Evolutionary conservation across 2,113 vertebrate species (phyloP), one percentile per base, ranked within the genome.

Genomic region (Edolisoma coerulescens): DNA sequence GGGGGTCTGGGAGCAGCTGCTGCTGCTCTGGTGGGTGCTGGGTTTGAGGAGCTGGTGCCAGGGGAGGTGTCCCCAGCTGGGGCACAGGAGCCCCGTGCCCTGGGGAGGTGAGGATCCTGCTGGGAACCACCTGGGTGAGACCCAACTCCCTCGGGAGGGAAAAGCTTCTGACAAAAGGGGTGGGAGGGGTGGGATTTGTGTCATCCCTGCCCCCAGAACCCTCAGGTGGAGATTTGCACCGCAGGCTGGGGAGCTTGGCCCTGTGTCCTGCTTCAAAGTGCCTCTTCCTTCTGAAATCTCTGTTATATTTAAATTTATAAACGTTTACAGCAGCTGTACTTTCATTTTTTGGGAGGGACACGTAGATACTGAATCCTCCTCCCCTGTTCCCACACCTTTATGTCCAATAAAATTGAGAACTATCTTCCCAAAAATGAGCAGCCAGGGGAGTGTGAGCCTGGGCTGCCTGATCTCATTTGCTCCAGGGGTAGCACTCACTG

Each of bases 151-250:
- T 27, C 3, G 4, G 30, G 70, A 27, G 39, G 47, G 27, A 28
- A 49, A 22, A 11, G 49, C 54, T 75, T 5, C 56, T 33, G 37
- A 9, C 12, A 47, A 1, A 39, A 27, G 65, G 45, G 56, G 7
- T 3, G 1, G 68, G 42, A 54, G 11, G 4, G 5, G 37, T 22
- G 23, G 56, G 0, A 0, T 15, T 10, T 71, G 56, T 53, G 35
- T 56, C 17, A 54, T 22, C 54, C 10, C 2, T 32, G 33, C 13
- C 37, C 84, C 59, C 60, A 44, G 20, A 78, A 67, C 39, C 56
- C 59, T 32, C 71, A 32, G 52, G 39, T 49, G 27, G 61, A 47
- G 41, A 35, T 56, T 52, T 53, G 4, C 65, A 30, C 33, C 8
- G 20, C 26, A 49, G 37, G 70, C 8, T 27, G 7, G 15, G 47